A percentile compares a stretch with the other conserved stretches of the same genome.
Evolutionary conservation across 2,888 invertebrate genomes (phyloP).

Genomic region (Epinotia demarniana): DNA sequence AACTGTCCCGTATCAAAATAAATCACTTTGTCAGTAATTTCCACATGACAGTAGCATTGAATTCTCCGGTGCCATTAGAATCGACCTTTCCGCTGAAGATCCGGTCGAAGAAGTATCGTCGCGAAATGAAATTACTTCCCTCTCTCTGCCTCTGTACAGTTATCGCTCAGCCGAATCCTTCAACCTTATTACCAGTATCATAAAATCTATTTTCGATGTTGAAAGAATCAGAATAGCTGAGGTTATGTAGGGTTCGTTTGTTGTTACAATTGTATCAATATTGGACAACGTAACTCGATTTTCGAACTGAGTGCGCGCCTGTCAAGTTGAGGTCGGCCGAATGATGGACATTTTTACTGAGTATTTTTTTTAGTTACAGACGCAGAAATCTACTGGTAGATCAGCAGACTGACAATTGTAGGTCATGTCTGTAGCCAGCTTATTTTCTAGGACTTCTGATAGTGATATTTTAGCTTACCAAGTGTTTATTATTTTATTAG

Average conservation of each 20-base stretch:
- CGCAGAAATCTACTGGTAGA: background rate
- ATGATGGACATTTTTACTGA: slow-evolving; percentile 51
- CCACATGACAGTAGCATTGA: slow-evolving; percentile 31
- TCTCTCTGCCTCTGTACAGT: slow-evolving; percentile 53
- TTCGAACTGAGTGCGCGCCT: slow-evolving; percentile 62
- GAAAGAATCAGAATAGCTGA: slow-evolving; percentile 29
- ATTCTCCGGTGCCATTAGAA: slow-evolving; percentile 31
- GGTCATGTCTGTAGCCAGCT: background rate
- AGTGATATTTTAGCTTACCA: background rate
- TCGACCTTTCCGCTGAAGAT: slow-evolving; percentile 51
- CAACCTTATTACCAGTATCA: slow-evolving; percentile 10
- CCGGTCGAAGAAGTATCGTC: slow-evolving; percentile 59
- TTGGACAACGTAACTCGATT: slow-evolving; percentile 78
- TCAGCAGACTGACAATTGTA: background rate
- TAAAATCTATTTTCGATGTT: slow-evolving; percentile 14
- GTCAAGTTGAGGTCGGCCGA: slow-evolving; percentile 63
- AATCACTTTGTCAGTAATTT: slow-evolving; percentile 29
- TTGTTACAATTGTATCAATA: slow-evolving; percentile 80
- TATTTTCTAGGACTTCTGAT: background rate
- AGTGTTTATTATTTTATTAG: background rate
- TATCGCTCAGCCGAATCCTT: background rate
- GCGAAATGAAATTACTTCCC: slow-evolving; percentile 68
- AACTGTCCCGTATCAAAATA: slow-evolving; percentile 13
- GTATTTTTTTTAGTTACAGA: slow-evolving; percentile 16
- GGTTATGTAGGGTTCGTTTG: slow-evolving; percentile 69